Conservation (phyloP, 2,113 vertebrate genomes). For the Ovibos moschatus region DNA sequence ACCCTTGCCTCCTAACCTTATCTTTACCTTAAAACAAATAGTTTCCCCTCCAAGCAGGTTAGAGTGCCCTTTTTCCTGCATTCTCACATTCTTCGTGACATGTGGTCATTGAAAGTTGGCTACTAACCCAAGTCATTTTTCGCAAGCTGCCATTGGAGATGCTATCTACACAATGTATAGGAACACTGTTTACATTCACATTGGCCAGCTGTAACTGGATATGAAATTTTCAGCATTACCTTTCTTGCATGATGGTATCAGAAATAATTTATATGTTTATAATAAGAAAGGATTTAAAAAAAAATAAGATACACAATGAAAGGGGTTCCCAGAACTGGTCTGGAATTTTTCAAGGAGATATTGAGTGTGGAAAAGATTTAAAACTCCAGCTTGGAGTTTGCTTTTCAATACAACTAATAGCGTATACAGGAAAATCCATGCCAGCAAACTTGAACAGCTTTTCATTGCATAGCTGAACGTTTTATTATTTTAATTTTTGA, state of each 20-base stretch:
- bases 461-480: neutral
- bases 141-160: neutral
- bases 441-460: neutral
- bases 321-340: neutral
- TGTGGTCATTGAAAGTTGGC: neutral
- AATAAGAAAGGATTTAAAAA: conserved; percentile 25
- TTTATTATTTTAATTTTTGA: conserved; percentile 57
- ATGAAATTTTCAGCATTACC: neutral
- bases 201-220: neutral
- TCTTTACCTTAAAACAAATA: neutral
- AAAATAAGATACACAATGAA: neutral
- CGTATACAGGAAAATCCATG: neutral
- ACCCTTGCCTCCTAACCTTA: conserved; percentile 4
- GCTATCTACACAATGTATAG: neutral
- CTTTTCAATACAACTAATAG: conserved; percentile 34
- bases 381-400: neutral
- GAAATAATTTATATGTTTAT: conserved; percentile 48
- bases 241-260: conserved; percentile 12
- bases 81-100: conserved; percentile 17
- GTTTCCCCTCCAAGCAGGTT: neutral
- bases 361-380: conserved; percentile 18
- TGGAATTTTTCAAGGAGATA: conserved; percentile 53
- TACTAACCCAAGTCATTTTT: neutral
- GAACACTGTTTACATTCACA: neutral
- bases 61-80: neutral